A percentile compares a stretch with the other conserved stretches of the same genome.
Evolutionary conservation across 2,113 vertebrate genomes (phyloP).

Genomic region (Pavo muticus): DNA sequence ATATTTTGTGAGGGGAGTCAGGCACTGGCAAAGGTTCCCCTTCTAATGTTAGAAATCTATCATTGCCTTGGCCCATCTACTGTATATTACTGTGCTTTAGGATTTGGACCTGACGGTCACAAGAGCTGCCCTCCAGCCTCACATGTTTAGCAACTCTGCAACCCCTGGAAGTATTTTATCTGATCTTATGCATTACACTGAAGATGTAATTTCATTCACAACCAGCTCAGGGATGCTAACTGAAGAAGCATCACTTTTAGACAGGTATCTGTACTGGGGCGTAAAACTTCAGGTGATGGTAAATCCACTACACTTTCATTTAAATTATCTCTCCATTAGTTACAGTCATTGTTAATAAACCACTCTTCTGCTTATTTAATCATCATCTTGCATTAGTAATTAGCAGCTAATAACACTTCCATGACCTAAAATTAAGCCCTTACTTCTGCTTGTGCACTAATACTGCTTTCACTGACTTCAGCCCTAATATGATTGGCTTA

Average conservation of each 20-base stretch:
- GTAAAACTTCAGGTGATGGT: not conserved
- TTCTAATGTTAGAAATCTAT: not conserved
- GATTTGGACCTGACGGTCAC: not conserved
- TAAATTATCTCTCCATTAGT: not conserved
- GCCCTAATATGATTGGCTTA: not conserved
- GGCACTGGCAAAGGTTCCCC: not conserved
- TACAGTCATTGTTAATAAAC: not conserved
- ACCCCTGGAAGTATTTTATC: not conserved
- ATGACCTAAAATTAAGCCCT: not conserved
- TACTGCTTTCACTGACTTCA: not conserved
- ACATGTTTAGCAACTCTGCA: not conserved
- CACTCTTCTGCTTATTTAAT: not conserved
- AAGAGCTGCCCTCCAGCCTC: not conserved
- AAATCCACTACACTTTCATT: not conserved
- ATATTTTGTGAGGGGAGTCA: not conserved
- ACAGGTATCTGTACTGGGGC: rapidly evolving
- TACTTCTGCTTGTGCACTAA: not conserved
- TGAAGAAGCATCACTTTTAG: not conserved
- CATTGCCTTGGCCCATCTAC: not conserved
- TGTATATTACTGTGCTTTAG: not conserved
- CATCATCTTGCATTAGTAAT: not conserved
- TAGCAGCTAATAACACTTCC: not conserved
- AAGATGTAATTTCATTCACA: not conserved
- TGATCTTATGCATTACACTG: not conserved
- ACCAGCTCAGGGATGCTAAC: not conserved